Conservation (phyloP, 2,113 vertebrate genomes). For the Nothoprocta pentlandii region DNA sequence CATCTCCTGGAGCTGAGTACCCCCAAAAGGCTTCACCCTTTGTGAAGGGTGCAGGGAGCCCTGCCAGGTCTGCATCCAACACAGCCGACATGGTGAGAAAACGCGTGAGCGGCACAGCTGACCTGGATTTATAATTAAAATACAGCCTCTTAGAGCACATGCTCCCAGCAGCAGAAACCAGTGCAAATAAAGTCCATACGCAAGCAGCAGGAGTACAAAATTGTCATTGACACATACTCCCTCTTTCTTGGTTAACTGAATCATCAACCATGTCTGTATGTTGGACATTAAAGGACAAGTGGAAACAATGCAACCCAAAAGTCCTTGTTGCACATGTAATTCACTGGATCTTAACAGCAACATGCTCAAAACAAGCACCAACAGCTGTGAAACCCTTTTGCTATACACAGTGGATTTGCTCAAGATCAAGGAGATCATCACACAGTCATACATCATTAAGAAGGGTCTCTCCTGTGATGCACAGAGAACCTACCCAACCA, state of each 20-base stretch:
- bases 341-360: not conserved
- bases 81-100: no score
- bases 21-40: no score
- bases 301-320: not conserved
- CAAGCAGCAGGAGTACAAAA: not conserved
- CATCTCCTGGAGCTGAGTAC: no score
- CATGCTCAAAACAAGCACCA: not conserved
- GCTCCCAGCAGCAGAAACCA: not conserved
- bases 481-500: not conserved
- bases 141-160: fast-evolving
- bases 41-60: no score
- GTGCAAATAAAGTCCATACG: not conserved
- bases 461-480: not conserved
- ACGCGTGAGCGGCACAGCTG: no score
- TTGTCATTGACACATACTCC: no score
- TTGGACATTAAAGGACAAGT: fast-evolving
- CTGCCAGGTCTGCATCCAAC: no score
- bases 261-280: not conserved
- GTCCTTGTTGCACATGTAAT: fast-evolving
- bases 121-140: not conserved
- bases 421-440: not conserved
- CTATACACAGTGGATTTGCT: not conserved
- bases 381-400: not conserved
- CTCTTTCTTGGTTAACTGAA: not conserved
- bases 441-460: not conserved